Percentiles rank a stretch among this genome's conserved stretches.
These are phyloP conservation scores for Polypterus bichir DNA, from an alignment of 2,113 vertebrate species.

Conservation along the genomic window DNA sequence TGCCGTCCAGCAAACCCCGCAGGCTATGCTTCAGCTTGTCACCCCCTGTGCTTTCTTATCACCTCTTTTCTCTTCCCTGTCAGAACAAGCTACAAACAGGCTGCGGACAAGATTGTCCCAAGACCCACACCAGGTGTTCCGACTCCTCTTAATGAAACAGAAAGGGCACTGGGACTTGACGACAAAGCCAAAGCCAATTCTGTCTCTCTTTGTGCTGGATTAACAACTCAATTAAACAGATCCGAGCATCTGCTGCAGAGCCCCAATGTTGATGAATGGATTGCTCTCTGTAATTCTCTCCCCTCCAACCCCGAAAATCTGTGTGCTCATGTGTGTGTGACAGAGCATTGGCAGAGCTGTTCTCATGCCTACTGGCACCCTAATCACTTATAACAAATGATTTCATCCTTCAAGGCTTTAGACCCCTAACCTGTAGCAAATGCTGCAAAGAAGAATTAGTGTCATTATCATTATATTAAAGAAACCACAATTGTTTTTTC, in stretches of 20 bases:
- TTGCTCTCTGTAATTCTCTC: constrained; percentile 11
- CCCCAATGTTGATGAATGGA: constrained; percentile 18
- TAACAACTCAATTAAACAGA: constrained; percentile 55
- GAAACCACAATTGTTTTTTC: no score
- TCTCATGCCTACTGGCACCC: not conserved
- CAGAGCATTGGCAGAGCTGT: constrained; percentile 5
- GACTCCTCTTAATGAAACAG: constrained; percentile 33
- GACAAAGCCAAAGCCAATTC: constrained; percentile 34
- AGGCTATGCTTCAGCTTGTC: not conserved
- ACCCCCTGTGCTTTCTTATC: not conserved
- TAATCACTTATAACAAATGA: constrained; percentile 14
- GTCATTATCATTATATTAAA: not conserved
- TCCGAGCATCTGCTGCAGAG: constrained; percentile 44
- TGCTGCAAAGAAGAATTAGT: not conserved
- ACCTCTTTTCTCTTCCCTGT: constrained; percentile 19
- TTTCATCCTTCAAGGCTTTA: constrained; percentile 5
- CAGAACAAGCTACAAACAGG: constrained; percentile 22
- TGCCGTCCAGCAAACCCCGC: not conserved
- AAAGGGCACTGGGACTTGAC: constrained; percentile 28
- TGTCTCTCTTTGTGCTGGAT: constrained; percentile 38
- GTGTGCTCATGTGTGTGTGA: constrained; percentile 10
- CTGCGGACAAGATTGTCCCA: constrained; percentile 11
- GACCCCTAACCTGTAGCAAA: constrained; percentile 1
- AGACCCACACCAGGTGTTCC: constrained; percentile 39
- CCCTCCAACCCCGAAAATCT: not conserved